Evolutionary conservation across 2,888 invertebrate genomes (phyloP).

Genomic region (Tetragonula carbonaria): DNA sequence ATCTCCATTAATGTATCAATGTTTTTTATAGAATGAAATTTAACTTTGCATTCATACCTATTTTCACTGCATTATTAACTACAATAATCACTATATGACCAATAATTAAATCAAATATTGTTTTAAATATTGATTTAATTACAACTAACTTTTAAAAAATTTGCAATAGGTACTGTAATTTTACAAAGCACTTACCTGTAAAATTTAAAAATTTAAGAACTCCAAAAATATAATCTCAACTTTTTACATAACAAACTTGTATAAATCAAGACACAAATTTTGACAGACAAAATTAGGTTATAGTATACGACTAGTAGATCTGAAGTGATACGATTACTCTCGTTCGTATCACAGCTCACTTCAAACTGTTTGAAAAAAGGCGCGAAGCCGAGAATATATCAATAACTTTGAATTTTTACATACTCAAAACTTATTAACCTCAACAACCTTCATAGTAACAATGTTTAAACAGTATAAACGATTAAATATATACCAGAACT

Average conservation of each 20-base stretch:
- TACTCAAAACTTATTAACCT: not conserved
- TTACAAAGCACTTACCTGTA: constrained; percentile 31
- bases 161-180: not conserved
- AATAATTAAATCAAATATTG: not conserved
- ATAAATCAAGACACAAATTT: not conserved
- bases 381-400: constrained; percentile 11
- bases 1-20: not conserved
- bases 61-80: not conserved
- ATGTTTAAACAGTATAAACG: not conserved
- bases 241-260: not conserved
- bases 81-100: not conserved
- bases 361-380: constrained; percentile 15
- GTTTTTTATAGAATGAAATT: not conserved
- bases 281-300: constrained; percentile 38
- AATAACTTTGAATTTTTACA: not conserved
- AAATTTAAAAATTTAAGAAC: not conserved
- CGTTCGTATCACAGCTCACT: not conserved
- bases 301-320: not conserved
- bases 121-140: not conserved
- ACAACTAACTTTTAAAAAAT: not conserved
- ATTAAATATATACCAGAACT: too few species aligned
- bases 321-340: constrained; percentile 5
- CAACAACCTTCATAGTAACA: not conserved
- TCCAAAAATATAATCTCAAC: not conserved
- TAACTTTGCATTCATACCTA: not conserved